Conservation (phyloP, 1,140 invertebrate species). For the Bombyx mandarina region DNA sequence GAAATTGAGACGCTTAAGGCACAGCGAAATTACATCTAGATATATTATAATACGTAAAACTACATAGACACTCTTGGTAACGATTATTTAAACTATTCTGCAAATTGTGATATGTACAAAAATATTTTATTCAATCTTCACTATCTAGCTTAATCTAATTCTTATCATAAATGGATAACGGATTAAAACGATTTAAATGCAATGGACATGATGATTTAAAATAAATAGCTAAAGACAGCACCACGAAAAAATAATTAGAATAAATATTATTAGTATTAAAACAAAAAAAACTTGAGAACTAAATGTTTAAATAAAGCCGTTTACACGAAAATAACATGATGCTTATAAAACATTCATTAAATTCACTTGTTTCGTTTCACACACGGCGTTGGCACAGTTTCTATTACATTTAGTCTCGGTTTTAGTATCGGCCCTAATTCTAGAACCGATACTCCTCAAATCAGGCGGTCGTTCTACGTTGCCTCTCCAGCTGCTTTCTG, state of each 20-base stretch:
- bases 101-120: conserved; percentile 70
- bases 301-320: conserved; percentile 24
- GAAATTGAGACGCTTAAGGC: conserved; percentile 69
- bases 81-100: conserved; percentile 44
- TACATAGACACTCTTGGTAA: conserved; percentile 60
- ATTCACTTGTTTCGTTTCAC: conserved; percentile 24
- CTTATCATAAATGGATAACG: conserved; percentile 10
- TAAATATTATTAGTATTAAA: too few relatives aligned
- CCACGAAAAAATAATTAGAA: conserved; percentile 19
- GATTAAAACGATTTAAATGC: conserved; percentile 12
- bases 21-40: conserved; percentile 64
- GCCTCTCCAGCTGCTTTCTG: conserved; percentile 54
- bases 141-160: conserved; percentile 41
- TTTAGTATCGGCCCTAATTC: conserved; percentile 34
- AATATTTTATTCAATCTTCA: conserved; percentile 54
- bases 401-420: conserved; percentile 29
- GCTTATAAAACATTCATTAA: conserved; percentile 25
- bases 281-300: too few relatives aligned
- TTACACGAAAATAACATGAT: conserved; percentile 23
- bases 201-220: conserved; percentile 17
- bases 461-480: conserved; percentile 57
- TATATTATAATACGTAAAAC: conserved; percentile 38
- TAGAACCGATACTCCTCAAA: conserved; percentile 69
- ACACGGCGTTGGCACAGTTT: conserved; percentile 40
- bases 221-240: conserved; percentile 8